These are phyloP conservation scores for Mesoligia furuncula DNA, from an alignment of 2,888 invertebrate species.

Conservation along the genomic window DNA sequence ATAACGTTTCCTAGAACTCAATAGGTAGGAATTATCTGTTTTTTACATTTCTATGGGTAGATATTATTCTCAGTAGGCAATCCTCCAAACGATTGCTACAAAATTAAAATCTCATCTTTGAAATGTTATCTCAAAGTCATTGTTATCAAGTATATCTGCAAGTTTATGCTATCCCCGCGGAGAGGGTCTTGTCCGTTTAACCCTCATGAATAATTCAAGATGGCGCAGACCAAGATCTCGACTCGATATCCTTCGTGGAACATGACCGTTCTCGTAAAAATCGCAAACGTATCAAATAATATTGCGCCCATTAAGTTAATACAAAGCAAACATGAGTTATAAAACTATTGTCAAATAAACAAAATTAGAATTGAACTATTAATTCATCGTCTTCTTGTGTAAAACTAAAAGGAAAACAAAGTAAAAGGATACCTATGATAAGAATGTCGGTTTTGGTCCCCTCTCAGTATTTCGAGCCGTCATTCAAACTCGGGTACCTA, in stretches of 20 bases:
- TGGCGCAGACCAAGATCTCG: conserved; percentile 73
- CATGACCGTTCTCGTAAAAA: conserved; percentile 72
- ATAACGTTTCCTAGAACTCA: not conserved
- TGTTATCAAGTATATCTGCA: conserved; percentile 75
- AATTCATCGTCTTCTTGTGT: not conserved
- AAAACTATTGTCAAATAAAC: conserved; percentile 2
- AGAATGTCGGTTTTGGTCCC: not conserved
- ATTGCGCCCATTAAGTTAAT: conserved; percentile 54
- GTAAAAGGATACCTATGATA: not conserved
- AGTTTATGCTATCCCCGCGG: conserved; percentile 70
- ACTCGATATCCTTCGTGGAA: conserved; percentile 72
- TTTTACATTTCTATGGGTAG: too few relatives aligned
- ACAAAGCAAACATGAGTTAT: conserved; percentile 35
- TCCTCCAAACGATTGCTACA: conserved; percentile 17
- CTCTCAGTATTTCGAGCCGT: not conserved
- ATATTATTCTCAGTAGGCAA: conserved; percentile 1
- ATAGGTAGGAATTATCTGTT: not conserved
- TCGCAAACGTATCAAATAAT: conserved; percentile 66
- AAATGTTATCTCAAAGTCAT: conserved; percentile 68
- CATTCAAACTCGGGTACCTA: not conserved
- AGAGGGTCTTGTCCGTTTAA: conserved; percentile 77
- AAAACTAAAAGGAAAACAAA: not conserved
- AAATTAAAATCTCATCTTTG: conserved; percentile 55
- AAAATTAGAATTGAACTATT: conserved; percentile 19
- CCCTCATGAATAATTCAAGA: conserved; percentile 80